Percentiles rank a stretch among this genome's conserved stretches.
Evolutionary conservation across 2,113 vertebrate genomes (phyloP).

Genomic region (Sander vitreus): DNA sequence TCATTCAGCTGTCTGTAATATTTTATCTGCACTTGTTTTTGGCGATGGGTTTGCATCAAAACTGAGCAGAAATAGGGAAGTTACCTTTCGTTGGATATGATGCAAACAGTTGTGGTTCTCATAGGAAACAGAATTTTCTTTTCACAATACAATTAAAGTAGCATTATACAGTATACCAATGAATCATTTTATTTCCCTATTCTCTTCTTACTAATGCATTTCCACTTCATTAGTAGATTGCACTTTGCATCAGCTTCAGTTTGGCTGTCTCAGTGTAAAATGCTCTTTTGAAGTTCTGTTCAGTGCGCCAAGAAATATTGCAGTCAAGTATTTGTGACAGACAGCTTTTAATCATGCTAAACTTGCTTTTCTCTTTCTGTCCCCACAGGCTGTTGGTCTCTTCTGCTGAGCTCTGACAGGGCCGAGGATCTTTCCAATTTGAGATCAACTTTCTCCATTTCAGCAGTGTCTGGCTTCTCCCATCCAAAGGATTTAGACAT

Average conservation of each 20-base stretch:
- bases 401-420: constrained; percentile 40
- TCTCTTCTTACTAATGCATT: background rate
- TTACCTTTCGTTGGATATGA: background rate
- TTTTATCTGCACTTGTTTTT: background rate
- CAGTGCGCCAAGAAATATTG: constrained; percentile 1
- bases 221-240: background rate
- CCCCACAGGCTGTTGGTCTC: constrained; percentile 61
- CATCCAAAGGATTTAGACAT: constrained; percentile 57
- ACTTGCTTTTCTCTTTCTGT: constrained; percentile 51
- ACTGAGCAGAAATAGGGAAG: background rate
- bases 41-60: background rate
- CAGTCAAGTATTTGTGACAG: constrained; percentile 31
- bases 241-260: constrained; percentile 9
- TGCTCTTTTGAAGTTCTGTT: constrained; percentile 31
- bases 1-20: background rate
- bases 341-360: constrained; percentile 50
- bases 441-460: constrained; percentile 45
- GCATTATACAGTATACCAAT: background rate
- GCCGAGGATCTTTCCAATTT: constrained; percentile 39
- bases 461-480: constrained; percentile 20
- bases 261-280: constrained; percentile 2
- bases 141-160: background rate
- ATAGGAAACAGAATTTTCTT: too few species aligned
- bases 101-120: background rate
- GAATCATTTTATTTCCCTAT: too few species aligned